Conservation (phyloP, 2,888 invertebrate genomes). For the Muschampia plurimacula region DNA sequence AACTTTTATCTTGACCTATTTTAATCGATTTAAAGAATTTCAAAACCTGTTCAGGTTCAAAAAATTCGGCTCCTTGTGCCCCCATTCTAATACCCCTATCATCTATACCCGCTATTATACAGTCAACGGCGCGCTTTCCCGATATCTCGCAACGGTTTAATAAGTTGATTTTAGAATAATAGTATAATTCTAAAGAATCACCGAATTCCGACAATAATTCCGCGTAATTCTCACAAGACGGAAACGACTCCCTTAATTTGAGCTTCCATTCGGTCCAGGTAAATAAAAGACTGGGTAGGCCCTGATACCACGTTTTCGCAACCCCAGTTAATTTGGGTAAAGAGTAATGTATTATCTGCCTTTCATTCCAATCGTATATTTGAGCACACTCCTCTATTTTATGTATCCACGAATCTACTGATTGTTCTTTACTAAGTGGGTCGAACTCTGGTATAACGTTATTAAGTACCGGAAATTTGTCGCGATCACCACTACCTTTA, state of each 20-base stretch:
- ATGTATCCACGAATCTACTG: slow-evolving; percentile 27
- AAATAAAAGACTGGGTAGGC: slow-evolving; percentile 38
- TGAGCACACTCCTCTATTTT: slow-evolving; percentile 39
- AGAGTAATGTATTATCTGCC: slow-evolving; percentile 33
- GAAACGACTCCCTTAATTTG: slow-evolving; percentile 44
- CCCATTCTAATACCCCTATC: slow-evolving; percentile 44
- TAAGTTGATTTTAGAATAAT: slow-evolving; percentile 42
- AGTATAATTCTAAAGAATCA: slow-evolving; percentile 44
- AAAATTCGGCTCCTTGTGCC: slow-evolving; percentile 44
- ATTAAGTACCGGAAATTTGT: background rate
- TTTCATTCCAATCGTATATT: slow-evolving; percentile 38
- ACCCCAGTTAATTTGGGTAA: slow-evolving; percentile 37
- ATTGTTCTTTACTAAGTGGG: slow-evolving; percentile 31
- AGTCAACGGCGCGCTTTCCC: slow-evolving; percentile 45
- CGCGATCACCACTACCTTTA: background rate
- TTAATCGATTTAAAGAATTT: slow-evolving; percentile 43
- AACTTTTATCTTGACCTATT: background rate
- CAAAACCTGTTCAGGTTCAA: slow-evolving; percentile 42
- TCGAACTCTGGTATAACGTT: slow-evolving; percentile 34
- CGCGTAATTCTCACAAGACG: slow-evolving; percentile 41
- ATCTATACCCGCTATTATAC: slow-evolving; percentile 44
- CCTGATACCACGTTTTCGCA: slow-evolving; percentile 46
- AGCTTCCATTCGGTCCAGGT: slow-evolving; percentile 44
- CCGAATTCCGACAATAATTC: slow-evolving; percentile 43
- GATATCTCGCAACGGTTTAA: slow-evolving; percentile 44